Conservation (phyloP, 2,888 invertebrate species). For the Hydroisotoma schaefferi region DNA sequence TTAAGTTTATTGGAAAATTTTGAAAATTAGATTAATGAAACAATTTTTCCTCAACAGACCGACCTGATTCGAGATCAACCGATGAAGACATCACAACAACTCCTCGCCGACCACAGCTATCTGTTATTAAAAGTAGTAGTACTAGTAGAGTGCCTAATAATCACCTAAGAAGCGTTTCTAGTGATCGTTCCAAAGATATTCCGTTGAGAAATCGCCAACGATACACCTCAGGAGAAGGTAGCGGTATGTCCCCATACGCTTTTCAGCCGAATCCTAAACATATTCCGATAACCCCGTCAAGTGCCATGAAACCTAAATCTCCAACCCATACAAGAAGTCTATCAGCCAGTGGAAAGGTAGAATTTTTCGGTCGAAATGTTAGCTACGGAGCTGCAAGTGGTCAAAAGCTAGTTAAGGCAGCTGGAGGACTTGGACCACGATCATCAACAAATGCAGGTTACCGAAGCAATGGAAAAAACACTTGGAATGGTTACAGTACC, state of each 20-base stretch:
- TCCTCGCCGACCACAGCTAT: slow-evolving; percentile 60
- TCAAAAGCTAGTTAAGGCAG: slow-evolving; percentile 8
- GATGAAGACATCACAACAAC: slow-evolving; percentile 45
- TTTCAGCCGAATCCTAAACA: not conserved
- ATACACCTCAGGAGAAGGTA: slow-evolving; percentile 8
- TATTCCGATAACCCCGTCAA: not conserved
- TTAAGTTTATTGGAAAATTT: not conserved
- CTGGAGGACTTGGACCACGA: slow-evolving; percentile 12
- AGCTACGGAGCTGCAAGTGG: slow-evolving; percentile 13
- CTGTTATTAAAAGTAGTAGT: slow-evolving; percentile 58
- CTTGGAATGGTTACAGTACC: slow-evolving; percentile 46
- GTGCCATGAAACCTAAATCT: slow-evolving; percentile 16
- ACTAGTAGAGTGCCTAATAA: slow-evolving; percentile 51
- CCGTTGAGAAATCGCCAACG: slow-evolving; percentile 5
- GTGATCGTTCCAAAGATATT: slow-evolving; percentile 24
- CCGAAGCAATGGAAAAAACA: slow-evolving; percentile 40
- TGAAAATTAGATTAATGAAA: not conserved
- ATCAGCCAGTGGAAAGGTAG: slow-evolving; percentile 45
- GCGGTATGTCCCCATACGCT: not conserved
- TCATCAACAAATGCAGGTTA: slow-evolving; percentile 16
- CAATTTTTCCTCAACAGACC: slow-evolving; percentile 40
- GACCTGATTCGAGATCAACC: slow-evolving; percentile 51
- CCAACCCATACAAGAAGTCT: slow-evolving; percentile 31
- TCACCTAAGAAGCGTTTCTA: slow-evolving; percentile 22
- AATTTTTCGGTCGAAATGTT: slow-evolving; percentile 39